phyloP scores from a whole-genome alignment of 23 tunicate species.

The Corella eumyota region DNA sequence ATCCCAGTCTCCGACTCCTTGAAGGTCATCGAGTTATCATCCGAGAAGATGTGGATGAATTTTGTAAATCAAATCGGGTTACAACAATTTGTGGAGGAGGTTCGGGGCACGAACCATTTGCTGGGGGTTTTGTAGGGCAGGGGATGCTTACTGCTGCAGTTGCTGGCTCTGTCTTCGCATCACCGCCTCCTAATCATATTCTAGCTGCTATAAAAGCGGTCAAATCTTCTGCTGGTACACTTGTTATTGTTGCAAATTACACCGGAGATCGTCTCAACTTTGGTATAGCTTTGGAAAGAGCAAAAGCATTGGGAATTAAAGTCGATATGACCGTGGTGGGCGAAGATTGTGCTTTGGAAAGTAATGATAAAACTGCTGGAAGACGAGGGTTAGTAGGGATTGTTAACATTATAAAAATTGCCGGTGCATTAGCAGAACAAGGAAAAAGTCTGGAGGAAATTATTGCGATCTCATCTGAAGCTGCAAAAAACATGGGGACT shows the following conservation, averaged over 20 bases:
- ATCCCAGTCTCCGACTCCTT: conserved; percentile 42
- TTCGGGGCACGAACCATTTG: conserved; percentile 99
- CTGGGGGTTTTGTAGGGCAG: conserved; percentile 92
- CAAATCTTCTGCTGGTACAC: conserved; percentile 39
- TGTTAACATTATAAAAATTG: conserved; percentile 70
- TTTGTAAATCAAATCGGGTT: conserved; percentile 26
- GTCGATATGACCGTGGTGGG: conserved; percentile 76
- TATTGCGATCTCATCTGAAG: conserved; percentile 5
- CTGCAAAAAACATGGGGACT: conserved; percentile 77
- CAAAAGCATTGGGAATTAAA: conserved; percentile 44
- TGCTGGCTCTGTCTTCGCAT: conserved; percentile 92
- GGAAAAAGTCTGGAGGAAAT: conserved; percentile 55
- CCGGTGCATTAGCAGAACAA: conserved; percentile 73
- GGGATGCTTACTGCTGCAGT: conserved; percentile 99
- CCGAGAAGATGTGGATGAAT: conserved; percentile 42
- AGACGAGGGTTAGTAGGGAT: conserved; percentile 85
- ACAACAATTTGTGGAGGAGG: conserved; percentile 92
- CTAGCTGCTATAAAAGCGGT: conserved; percentile 89
- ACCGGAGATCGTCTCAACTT: conserved; percentile 97
- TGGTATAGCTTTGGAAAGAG: conserved; percentile 95
- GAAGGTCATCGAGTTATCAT: conserved; percentile 78
- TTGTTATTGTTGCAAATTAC: conserved; percentile 86
- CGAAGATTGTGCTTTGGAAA: conserved; percentile 86
- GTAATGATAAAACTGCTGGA: conserved; percentile 82
- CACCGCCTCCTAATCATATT: conserved; percentile 86